These are phyloP conservation scores for Acanthosepion esculentum DNA, from an alignment of 2,888 invertebrate species.

Conservation along the genomic window DNA sequence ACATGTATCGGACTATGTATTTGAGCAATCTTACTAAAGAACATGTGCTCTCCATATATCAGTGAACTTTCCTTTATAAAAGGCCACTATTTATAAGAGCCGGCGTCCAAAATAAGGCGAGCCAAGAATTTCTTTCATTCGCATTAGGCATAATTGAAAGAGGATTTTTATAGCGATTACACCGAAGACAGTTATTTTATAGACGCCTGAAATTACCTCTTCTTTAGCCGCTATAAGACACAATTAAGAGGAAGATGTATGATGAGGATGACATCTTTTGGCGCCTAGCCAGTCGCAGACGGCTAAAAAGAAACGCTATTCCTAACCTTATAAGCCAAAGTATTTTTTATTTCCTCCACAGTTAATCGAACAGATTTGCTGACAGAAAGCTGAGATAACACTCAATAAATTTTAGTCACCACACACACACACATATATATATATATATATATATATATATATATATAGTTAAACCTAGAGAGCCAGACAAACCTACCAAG, in stretches of 20 bases:
- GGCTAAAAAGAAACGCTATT: neutral
- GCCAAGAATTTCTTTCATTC: neutral
- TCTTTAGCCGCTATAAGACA: neutral
- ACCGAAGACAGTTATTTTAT: constrained; percentile 16
- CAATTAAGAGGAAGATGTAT: neutral
- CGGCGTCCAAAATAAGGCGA: neutral
- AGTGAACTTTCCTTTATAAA: neutral
- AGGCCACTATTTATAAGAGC: neutral
- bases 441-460: too few relatives aligned
- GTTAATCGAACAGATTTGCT: neutral
- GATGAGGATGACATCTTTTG: neutral
- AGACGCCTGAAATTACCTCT: constrained; percentile 16
- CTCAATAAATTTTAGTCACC: neutral
- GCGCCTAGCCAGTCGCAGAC: neutral
- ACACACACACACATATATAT: too few relatives aligned
- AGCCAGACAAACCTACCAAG: too few relatives aligned
- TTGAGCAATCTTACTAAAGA: too few relatives aligned
- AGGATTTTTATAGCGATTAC: neutral
- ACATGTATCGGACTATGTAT: too few relatives aligned
- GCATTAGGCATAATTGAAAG: neutral
- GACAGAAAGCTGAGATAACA: neutral
- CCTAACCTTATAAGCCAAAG: neutral
- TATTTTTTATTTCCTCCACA: neutral
- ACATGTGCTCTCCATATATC: neutral
- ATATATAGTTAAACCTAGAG: too few relatives aligned